A percentile compares a stretch with the other conserved stretches of the same genome.
Evolutionary conservation across 2,888 invertebrate species (phyloP).

Genomic region (Poecilus cupreus): DNA sequence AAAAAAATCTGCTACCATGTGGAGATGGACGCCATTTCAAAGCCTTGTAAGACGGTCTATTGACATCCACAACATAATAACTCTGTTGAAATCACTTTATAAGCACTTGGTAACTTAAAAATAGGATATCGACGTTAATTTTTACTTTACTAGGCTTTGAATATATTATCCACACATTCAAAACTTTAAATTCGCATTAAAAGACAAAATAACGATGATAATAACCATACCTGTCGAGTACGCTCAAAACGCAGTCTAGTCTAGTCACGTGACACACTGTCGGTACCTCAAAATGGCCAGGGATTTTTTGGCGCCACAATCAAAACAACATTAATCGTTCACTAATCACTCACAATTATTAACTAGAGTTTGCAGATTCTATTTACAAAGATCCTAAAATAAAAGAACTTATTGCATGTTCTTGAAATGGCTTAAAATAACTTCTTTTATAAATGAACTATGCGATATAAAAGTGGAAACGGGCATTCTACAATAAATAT

Average conservation of each 20-base stretch:
- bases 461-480: not conserved
- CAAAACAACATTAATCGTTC: conserved; percentile 31
- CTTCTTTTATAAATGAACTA: not conserved
- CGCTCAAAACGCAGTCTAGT: conserved; percentile 60
- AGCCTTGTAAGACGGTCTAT: conserved; percentile 79
- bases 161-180: conserved; percentile 47
- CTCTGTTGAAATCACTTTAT: conserved; percentile 77
- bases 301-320: conserved; percentile 52
- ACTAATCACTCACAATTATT: not conserved
- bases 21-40: conserved; percentile 85
- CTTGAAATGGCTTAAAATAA: conserved; percentile 14
- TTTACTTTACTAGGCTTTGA: conserved; percentile 50
- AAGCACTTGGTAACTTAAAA: conserved; percentile 47
- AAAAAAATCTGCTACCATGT: conserved; percentile 76
- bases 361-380: not conserved
- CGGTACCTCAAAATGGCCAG: conserved; percentile 61
- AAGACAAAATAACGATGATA: conserved; percentile 66
- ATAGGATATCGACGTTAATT: conserved; percentile 14
- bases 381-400: not conserved
- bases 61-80: conserved; percentile 72
- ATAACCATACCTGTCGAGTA: conserved; percentile 70
- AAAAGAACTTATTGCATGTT: not conserved
- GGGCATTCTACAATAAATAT: not conserved
- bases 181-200: conserved; percentile 53
- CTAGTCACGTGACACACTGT: conserved; percentile 61